Percentiles rank a stretch among this genome's conserved stretches.
Evolutionary conservation across 2,888 invertebrate species (phyloP).

Genomic region (Plemyria rubiginata): DNA sequence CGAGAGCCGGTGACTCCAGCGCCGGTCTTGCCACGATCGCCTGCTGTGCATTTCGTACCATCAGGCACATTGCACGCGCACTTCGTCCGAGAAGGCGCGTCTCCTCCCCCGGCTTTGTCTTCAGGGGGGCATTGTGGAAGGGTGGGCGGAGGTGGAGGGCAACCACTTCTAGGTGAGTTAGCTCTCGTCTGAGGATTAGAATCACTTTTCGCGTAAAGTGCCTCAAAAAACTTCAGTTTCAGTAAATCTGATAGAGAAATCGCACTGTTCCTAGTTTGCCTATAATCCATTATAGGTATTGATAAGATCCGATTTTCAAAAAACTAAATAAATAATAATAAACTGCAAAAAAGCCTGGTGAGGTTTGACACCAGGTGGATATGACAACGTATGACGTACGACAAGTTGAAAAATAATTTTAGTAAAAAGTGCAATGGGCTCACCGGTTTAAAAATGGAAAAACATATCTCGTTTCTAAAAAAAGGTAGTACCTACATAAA

Average conservation of each 20-base stretch:
- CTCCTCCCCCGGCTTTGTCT: conserved; percentile 35
- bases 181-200: conserved; percentile 47
- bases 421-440: conserved; percentile 10
- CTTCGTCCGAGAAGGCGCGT: conserved; percentile 38
- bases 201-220: conserved; percentile 66
- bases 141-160: conserved; percentile 11
- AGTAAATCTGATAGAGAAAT: conserved; percentile 62
- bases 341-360: background rate
- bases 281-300: conserved; percentile 27
- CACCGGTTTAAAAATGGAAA: conserved; percentile 17
- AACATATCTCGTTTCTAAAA: too few relatives aligned
- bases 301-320: conserved; percentile 2
- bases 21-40: conserved; percentile 76
- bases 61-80: conserved; percentile 50
- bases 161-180: conserved; percentile 50
- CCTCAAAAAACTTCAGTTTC: conserved; percentile 62
- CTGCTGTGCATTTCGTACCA: conserved; percentile 49
- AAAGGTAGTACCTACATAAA: too few relatives aligned
- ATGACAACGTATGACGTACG: background rate
- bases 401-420: background rate
- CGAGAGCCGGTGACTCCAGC: conserved; percentile 77
- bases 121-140: conserved; percentile 26
- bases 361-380: background rate
- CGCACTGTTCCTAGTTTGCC: conserved; percentile 44
- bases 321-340: conserved; percentile 15